These are phyloP conservation scores for Oceanodroma leucorhoa DNA, from an alignment of 2,797 vertebrate species.

Conservation along the genomic window DNA sequence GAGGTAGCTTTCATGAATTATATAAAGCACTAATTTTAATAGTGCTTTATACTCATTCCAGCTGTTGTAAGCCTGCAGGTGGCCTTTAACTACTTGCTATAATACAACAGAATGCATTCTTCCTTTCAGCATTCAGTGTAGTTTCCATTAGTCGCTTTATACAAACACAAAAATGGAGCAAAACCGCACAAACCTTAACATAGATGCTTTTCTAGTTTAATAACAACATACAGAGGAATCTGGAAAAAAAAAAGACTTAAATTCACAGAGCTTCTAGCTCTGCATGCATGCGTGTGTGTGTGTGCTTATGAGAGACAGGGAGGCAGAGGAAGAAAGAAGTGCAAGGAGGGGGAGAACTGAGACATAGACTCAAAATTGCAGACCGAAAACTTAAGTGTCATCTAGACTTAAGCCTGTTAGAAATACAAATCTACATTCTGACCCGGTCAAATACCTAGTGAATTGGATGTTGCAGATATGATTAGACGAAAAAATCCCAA, in stretches of 20 bases:
- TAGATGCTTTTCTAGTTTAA: not conserved
- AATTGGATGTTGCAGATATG: not conserved
- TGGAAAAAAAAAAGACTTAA: not conserved
- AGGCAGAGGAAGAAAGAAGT: not conserved
- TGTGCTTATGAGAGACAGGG: not conserved
- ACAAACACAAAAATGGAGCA: not conserved
- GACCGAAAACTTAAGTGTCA: not conserved
- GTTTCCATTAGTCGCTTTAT: not conserved
- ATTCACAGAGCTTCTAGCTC: not conserved
- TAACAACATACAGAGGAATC: not conserved
- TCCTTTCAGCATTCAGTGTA: not conserved
- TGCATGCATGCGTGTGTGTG: rapidly evolving
- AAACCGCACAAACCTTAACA: not conserved
- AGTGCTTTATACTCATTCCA: not conserved
- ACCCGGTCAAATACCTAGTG: not conserved
- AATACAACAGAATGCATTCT: not conserved
- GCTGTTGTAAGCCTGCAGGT: not conserved
- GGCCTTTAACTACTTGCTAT: not conserved
- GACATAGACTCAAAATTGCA: not conserved
- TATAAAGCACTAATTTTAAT: not conserved
- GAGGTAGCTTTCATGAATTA: not conserved
- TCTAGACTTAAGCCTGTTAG: not conserved
- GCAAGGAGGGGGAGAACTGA: not conserved
- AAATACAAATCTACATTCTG: not conserved
- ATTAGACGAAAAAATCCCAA: not conserved